Evolutionary conservation across 2,888 invertebrate genomes (phyloP).

Genomic region (Prosapia bicincta): DNA sequence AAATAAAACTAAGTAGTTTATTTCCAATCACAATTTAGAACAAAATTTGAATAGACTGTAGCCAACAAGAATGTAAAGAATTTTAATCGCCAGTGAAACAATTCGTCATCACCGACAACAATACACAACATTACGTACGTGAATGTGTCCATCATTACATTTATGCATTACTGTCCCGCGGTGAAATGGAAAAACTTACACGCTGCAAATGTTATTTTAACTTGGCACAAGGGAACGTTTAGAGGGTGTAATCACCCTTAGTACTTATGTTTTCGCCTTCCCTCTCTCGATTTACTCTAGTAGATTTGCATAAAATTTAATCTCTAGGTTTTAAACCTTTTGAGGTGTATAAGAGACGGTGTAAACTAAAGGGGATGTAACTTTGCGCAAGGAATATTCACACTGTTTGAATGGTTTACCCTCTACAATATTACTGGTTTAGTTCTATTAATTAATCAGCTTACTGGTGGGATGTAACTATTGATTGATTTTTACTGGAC

Average conservation of each 20-base stretch:
- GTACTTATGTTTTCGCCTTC: background rate
- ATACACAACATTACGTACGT: background rate
- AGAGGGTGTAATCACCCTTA: background rate
- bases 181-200: background rate
- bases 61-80: too few relatives aligned
- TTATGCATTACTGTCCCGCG: background rate
- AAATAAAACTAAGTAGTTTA: too few relatives aligned
- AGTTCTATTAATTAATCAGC: too few relatives aligned
- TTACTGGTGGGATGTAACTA: too few relatives aligned
- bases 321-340: background rate
- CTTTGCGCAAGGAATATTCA: background rate
- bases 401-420: too few relatives aligned
- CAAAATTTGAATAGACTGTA: too few relatives aligned
- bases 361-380: background rate
- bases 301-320: constrained; percentile 2
- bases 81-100: too few relatives aligned
- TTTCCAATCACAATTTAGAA: too few relatives aligned
- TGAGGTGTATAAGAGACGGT: background rate
- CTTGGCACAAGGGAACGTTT: background rate
- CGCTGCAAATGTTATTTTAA: background rate
- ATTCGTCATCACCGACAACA: background rate
- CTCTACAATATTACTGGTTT: too few relatives aligned
- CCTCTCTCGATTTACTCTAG: background rate
- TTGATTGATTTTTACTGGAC: too few relatives aligned
- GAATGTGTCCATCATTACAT: background rate